Evolutionary conservation across 2,888 invertebrate species (phyloP).

Genomic region (Tineola bisselliella): DNA sequence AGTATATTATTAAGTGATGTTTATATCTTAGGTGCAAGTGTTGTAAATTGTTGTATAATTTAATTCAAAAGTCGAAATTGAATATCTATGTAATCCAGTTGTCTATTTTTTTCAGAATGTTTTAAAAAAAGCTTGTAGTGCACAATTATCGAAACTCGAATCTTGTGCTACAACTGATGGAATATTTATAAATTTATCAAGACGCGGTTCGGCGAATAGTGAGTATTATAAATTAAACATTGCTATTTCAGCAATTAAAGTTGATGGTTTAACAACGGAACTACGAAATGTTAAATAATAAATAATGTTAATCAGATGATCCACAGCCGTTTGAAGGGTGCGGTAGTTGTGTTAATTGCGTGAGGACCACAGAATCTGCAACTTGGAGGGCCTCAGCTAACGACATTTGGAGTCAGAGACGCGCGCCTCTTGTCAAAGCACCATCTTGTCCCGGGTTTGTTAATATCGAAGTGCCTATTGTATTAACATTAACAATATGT

Average conservation of each 20-base stretch:
- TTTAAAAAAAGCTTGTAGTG: slow-evolving; percentile 47
- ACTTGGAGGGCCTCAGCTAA: slow-evolving; percentile 42
- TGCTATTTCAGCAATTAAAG: too few relatives aligned
- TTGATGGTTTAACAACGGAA: too few relatives aligned
- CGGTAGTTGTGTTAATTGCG: background rate
- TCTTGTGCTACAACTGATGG: slow-evolving; percentile 49
- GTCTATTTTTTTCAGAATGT: slow-evolving; percentile 26
- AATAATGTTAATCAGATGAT: slow-evolving; percentile 31
- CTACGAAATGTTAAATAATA: too few relatives aligned
- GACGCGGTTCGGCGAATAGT: slow-evolving; percentile 41
- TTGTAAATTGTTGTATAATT: background rate
- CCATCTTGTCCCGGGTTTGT: slow-evolving; percentile 44
- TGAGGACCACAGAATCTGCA: slow-evolving; percentile 15
- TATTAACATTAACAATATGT: too few relatives aligned
- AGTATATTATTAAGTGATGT: background rate
- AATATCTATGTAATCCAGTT: background rate
- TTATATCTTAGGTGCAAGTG: background rate
- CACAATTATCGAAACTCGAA: slow-evolving; percentile 44
- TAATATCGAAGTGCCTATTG: slow-evolving; percentile 12
- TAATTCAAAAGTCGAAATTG: background rate
- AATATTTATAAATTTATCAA: slow-evolving; percentile 43
- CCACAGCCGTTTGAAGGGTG: slow-evolving; percentile 1
- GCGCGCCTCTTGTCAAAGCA: slow-evolving; percentile 31
- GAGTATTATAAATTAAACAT: slow-evolving; percentile 15
- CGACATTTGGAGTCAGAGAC: slow-evolving; percentile 34